Conservation (phyloP, 2,797 vertebrate genomes). For the Paedocypris micromegethes region DNA sequence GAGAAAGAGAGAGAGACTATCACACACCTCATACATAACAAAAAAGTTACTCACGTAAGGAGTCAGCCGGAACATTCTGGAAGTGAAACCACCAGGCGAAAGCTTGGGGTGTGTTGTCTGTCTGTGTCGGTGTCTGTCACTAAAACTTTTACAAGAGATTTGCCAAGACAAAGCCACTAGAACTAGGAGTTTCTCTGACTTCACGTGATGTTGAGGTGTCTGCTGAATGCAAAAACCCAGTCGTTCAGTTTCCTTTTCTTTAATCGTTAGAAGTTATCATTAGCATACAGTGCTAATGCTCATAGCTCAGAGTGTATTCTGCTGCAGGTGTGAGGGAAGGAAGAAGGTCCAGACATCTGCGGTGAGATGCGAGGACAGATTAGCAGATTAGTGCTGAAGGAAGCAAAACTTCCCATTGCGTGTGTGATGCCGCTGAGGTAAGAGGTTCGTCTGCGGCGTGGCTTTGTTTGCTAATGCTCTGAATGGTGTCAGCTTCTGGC, state of each 20-base stretch:
- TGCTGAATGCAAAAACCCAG: no score
- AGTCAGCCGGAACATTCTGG: slow-evolving; percentile 47
- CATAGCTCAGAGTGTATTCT: no score
- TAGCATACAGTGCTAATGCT: slow-evolving; percentile 25
- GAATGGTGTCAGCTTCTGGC: slow-evolving; percentile 33
- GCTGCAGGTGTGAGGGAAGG: no score
- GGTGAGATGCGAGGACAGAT: slow-evolving; percentile 25
- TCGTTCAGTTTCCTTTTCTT: no score
- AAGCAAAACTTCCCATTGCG: slow-evolving; percentile 31
- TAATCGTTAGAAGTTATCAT: not conserved
- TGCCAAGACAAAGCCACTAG: not conserved
- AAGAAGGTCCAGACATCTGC: no score
- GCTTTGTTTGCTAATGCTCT: slow-evolving; percentile 59
- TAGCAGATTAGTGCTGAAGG: slow-evolving; percentile 50
- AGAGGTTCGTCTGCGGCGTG: slow-evolving; percentile 34
- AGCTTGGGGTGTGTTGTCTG: slow-evolving; percentile 2
- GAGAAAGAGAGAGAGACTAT: slow-evolving; percentile 8
- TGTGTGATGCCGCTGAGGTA: slow-evolving; percentile 34
- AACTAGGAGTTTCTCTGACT: no score
- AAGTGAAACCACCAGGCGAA: slow-evolving; percentile 41
- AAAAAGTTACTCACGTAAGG: slow-evolving; percentile 45
- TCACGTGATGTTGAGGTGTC: no score
- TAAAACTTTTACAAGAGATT: slow-evolving; percentile 1
- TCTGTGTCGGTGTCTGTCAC: no score
- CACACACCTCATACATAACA: slow-evolving; percentile 26